phyloP scores from a whole-genome alignment of 2,113 vertebrate genomes.

The Triplophysa rosa region DNA sequence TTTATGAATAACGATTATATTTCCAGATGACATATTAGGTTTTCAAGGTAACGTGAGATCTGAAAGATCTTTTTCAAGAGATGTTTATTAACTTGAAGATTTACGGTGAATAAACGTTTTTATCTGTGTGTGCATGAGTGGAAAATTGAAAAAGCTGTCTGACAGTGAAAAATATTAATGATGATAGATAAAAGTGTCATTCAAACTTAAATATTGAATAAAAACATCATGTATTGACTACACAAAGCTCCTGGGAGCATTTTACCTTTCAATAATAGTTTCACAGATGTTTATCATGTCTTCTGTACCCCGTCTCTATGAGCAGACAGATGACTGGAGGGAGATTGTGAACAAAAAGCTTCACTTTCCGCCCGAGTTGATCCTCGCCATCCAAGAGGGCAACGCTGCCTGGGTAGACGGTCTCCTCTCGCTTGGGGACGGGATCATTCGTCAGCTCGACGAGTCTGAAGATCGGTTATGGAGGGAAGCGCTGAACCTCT shows the following conservation, averaged over 20 bases:
- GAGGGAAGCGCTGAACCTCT: slow-evolving; percentile 86
- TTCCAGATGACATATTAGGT: no score
- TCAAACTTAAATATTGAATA: neutral
- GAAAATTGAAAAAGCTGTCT: no score
- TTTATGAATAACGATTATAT: no score
- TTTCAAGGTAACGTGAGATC: no score
- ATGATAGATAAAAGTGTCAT: no score
- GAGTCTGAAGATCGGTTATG: slow-evolving; percentile 83
- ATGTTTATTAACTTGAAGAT: no score
- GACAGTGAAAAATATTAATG: no score
- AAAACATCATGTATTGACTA: neutral
- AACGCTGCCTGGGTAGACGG: slow-evolving; percentile 70
- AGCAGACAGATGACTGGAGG: slow-evolving; percentile 78
- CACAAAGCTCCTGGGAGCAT: neutral
- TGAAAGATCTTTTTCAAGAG: no score
- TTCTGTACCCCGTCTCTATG: neutral
- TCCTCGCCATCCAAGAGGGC: slow-evolving; percentile 81
- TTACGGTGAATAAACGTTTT: no score
- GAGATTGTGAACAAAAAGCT: slow-evolving; percentile 87
- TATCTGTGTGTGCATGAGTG: no score
- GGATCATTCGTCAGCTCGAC: slow-evolving; percentile 80
- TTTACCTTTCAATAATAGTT: neutral
- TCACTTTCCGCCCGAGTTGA: slow-evolving; percentile 78
- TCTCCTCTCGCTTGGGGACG: slow-evolving; percentile 73
- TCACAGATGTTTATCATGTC: neutral